A percentile compares a stretch with the other conserved stretches of the same genome.
Conservation (phyloP, 2,113 vertebrate genomes). For the Amazona vittata region DNA sequence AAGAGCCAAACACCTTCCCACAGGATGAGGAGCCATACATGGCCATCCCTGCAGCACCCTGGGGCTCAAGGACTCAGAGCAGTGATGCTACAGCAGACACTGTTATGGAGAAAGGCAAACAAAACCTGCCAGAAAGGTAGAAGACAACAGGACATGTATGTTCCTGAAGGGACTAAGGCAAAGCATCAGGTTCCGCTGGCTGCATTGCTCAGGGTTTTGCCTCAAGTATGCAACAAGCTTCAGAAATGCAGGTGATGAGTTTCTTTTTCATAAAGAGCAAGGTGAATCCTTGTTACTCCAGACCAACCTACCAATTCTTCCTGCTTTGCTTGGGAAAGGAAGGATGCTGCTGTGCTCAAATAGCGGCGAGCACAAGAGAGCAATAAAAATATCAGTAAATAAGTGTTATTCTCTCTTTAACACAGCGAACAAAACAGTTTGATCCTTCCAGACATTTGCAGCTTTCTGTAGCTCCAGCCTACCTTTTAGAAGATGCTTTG, state of each 20-base stretch:
- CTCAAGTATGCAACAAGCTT: background rate
- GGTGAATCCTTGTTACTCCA: background rate
- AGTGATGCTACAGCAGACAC: background rate
- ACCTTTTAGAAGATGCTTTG: background rate
- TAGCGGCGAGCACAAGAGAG: background rate
- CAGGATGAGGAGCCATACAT: accelerated
- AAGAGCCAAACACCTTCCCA: background rate
- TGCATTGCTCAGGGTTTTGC: background rate
- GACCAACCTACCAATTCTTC: background rate
- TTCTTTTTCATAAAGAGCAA: background rate
- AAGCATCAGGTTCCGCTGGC: background rate
- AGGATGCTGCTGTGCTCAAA: background rate
- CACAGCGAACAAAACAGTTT: background rate
- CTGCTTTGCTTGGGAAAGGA: background rate
- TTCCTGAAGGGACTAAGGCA: background rate
- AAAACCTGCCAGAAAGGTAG: background rate
- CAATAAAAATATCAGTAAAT: background rate
- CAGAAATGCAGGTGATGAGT: background rate
- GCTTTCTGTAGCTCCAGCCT: background rate
- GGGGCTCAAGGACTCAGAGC: background rate
- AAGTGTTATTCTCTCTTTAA: background rate
- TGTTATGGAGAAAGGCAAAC: background rate
- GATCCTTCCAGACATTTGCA: background rate
- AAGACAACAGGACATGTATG: background rate
- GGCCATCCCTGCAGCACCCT: background rate